These are phyloP conservation scores for Hyles euphorbiae DNA, from an alignment of 1,140 invertebrate genomes.

Conservation along the genomic window DNA sequence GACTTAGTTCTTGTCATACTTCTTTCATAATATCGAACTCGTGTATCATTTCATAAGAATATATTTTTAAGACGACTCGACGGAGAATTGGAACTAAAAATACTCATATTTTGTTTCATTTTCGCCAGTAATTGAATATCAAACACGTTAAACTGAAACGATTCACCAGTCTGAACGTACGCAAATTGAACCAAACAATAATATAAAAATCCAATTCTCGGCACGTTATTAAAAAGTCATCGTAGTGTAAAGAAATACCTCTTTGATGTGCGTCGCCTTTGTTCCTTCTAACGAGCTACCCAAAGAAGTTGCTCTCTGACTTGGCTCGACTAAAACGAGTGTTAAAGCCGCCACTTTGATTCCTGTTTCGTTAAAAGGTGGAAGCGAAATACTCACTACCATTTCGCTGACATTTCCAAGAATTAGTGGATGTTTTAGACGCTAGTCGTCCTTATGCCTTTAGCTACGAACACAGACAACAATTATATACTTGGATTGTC, in stretches of 20 bases:
- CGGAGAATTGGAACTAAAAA: too few relatives aligned
- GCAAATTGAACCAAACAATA: conserved; percentile 24
- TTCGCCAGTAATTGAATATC: too few relatives aligned
- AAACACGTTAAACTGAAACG: conserved; percentile 9
- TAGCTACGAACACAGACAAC: too few relatives aligned
- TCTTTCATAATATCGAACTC: too few relatives aligned
- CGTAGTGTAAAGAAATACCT: conserved; percentile 45
- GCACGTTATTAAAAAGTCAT: conserved; percentile 39
- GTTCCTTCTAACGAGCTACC: conserved; percentile 45
- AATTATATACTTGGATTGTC: too few relatives aligned
- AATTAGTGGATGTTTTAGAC: background rate
- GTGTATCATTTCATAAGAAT: too few relatives aligned
- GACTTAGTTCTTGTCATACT: too few relatives aligned
- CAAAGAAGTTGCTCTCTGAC: conserved; percentile 24
- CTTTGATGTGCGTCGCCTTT: conserved; percentile 50
- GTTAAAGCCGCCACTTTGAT: conserved; percentile 30
- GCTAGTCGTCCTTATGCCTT: background rate
- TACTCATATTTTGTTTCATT: too few relatives aligned
- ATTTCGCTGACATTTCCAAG: background rate
- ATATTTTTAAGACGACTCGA: too few relatives aligned
- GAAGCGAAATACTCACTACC: conserved; percentile 10
- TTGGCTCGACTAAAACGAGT: conserved; percentile 35
- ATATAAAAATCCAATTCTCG: conserved; percentile 24
- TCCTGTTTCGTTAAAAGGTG: conserved; percentile 22
- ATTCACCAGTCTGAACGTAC: conserved; percentile 15